Percentiles rank a stretch among this genome's conserved stretches.
Conservation (phyloP, 2,888 invertebrate species). For the Chrysolina haemoptera region DNA sequence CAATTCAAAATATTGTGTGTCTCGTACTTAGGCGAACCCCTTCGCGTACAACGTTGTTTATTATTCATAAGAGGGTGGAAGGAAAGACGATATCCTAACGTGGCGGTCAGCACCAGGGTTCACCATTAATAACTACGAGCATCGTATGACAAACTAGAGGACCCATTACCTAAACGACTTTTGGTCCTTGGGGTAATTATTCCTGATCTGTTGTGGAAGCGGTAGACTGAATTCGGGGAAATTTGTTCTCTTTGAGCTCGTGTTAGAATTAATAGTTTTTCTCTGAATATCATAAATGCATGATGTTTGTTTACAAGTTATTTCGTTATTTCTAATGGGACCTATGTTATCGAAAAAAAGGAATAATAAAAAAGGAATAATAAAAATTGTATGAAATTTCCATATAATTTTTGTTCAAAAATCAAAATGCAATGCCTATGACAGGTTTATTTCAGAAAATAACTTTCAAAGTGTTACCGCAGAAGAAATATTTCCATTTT, state of each 20-base stretch:
- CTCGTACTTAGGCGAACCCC: slow-evolving; percentile 18
- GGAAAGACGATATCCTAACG: slow-evolving; percentile 64
- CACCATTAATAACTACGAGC: slow-evolving; percentile 14
- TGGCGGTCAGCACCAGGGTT: slow-evolving; percentile 56
- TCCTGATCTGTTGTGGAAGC: slow-evolving; percentile 38
- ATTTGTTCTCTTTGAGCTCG: slow-evolving; percentile 10
- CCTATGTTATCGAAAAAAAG: too few species aligned
- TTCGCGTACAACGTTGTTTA: slow-evolving; percentile 53
- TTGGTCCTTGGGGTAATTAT: slow-evolving; percentile 62
- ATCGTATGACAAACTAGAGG: slow-evolving; percentile 60
- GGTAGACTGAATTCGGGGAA: not conserved
- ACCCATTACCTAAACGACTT: slow-evolving; percentile 64
- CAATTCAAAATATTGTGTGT: slow-evolving; percentile 32
- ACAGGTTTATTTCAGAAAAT: too few species aligned
- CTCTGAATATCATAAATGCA: too few species aligned
- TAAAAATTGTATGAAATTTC: too few species aligned
- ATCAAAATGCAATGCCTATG: too few species aligned
- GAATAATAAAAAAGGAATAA: too few species aligned
- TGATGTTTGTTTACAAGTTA: too few species aligned
- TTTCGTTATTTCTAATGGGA: too few species aligned
- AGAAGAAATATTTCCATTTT: too few species aligned
- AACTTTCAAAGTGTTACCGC: too few species aligned
- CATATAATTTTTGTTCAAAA: too few species aligned
- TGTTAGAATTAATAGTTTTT: not conserved
- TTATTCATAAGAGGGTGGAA: slow-evolving; percentile 60